Evolutionary conservation across 2,113 vertebrate species (phyloP).

Genomic region (Ivindomyrus marchei): DNA sequence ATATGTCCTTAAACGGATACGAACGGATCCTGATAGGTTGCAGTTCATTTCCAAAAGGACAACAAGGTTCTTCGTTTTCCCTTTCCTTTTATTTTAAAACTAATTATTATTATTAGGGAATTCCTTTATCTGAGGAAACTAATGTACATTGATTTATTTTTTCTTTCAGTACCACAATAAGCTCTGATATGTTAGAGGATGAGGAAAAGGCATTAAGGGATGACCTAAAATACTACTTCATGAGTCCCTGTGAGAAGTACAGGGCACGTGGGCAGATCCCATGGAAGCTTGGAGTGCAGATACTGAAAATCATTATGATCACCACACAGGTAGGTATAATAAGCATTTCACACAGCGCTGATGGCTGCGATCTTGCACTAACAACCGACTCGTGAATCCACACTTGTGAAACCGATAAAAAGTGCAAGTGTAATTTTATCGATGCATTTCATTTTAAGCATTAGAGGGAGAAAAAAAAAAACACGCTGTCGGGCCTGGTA

Average conservation of each 20-base stretch:
- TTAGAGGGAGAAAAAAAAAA: neutral
- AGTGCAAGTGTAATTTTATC: neutral
- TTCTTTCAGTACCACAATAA: constrained; percentile 36
- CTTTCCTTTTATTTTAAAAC: neutral
- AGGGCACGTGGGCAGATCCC: constrained; percentile 75
- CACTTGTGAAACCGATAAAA: neutral
- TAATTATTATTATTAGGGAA: neutral
- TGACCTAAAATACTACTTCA: constrained; percentile 92
- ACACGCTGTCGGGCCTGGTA: neutral
- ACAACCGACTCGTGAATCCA: neutral
- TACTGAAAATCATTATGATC: constrained; percentile 94
- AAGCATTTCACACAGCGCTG: neutral
- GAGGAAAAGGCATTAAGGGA: constrained; percentile 71
- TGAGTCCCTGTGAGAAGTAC: constrained; percentile 98
- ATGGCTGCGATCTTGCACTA: neutral
- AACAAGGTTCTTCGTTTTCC: neutral
- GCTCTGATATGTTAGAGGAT: constrained; percentile 54
- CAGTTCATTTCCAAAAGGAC: neutral
- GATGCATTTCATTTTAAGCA: neutral
- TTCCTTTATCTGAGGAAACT: neutral
- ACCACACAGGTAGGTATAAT: constrained; percentile 72
- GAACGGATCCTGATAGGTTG: neutral
- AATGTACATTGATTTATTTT: neutral
- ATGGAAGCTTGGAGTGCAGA: constrained; percentile 90
- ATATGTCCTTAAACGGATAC: neutral